Conservation (phyloP, 2,888 invertebrate species). For the Cheilosia variabilis region DNA sequence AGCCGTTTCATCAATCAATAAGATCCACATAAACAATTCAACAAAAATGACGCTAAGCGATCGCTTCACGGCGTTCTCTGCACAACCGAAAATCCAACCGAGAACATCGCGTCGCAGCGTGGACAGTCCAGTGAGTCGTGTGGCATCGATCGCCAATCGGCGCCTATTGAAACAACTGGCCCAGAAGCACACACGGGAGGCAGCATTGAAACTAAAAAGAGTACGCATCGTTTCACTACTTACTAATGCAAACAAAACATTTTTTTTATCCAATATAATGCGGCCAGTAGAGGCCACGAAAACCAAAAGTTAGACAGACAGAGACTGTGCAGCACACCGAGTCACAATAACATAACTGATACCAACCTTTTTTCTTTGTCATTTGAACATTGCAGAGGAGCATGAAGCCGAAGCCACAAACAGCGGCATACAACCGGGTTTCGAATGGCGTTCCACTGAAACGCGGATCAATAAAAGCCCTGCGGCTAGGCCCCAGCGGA, state of each 20-base stretch:
- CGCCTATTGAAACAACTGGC: slow-evolving; percentile 82
- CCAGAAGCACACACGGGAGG: slow-evolving; percentile 82
- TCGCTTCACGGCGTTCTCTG: slow-evolving; percentile 83
- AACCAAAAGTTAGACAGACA: slow-evolving; percentile 41
- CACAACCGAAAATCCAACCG: slow-evolving; percentile 77
- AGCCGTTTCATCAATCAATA: slow-evolving; percentile 74
- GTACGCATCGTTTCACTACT: slow-evolving; percentile 79
- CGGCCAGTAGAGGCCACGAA: slow-evolving; percentile 32
- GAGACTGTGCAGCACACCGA: slow-evolving; percentile 37
- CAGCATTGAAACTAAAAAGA: slow-evolving; percentile 83
- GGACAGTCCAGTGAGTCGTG: slow-evolving; percentile 70
- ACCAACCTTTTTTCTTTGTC: slow-evolving; percentile 73
- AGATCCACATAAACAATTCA: slow-evolving; percentile 83
- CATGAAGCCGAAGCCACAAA: slow-evolving; percentile 79
- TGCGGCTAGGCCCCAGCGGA: slow-evolving; percentile 82
- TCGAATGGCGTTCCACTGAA: slow-evolving; percentile 77
- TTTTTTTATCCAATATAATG: slow-evolving; percentile 8
- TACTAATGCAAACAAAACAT: slow-evolving; percentile 42
- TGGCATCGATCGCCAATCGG: slow-evolving; percentile 80
- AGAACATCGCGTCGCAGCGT: slow-evolving; percentile 72
- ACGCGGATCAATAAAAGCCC: slow-evolving; percentile 80
- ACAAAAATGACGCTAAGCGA: slow-evolving; percentile 84
- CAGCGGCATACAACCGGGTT: slow-evolving; percentile 76
- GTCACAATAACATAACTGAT: slow-evolving; percentile 62
- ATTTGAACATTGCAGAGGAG: slow-evolving; percentile 82